Conservation (phyloP, 2,888 invertebrate genomes). For the Carabus problematicus region DNA sequence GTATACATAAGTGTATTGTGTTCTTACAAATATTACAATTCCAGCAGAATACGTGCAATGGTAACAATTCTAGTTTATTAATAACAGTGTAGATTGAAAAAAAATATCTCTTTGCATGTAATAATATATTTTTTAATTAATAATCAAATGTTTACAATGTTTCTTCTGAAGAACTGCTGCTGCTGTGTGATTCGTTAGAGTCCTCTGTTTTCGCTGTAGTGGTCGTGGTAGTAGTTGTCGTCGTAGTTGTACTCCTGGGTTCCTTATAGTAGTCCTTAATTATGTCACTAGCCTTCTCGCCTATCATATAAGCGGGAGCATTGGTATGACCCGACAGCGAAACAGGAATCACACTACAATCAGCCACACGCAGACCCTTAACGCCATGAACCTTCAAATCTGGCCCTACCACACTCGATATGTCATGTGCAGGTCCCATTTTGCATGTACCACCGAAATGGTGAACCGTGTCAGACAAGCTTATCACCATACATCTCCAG, state of each 20-base stretch:
- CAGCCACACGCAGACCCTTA: conserved; percentile 68
- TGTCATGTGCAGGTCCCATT: conserved; percentile 72
- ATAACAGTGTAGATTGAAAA: too few species aligned
- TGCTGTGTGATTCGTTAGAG: too few species aligned
- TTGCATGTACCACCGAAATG: conserved; percentile 74
- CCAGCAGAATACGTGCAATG: too few species aligned
- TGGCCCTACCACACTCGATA: conserved; percentile 70
- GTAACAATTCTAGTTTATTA: too few species aligned
- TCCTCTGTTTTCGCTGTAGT: too few species aligned
- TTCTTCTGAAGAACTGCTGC: too few species aligned
- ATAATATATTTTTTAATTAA: too few species aligned
- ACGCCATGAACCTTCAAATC: conserved; percentile 69
- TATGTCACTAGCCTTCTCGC: conserved; percentile 74
- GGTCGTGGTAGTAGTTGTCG: too few species aligned
- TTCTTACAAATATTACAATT: too few species aligned
- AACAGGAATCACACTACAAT: conserved; percentile 72
- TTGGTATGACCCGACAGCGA: conserved; percentile 72
- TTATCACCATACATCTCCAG: conserved; percentile 69
- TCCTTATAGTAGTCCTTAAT: conserved; percentile 63
- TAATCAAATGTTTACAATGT: too few species aligned
- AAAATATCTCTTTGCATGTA: too few species aligned
- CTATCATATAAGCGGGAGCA: conserved; percentile 74
- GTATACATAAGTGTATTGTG: too few species aligned
- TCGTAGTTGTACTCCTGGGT: not conserved
- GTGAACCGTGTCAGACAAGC: conserved; percentile 67